A percentile compares a stretch with the other conserved stretches of the same genome.
Evolutionary conservation across 2,888 invertebrate species (phyloP).

Genomic region (Oxystoma pomonae): DNA sequence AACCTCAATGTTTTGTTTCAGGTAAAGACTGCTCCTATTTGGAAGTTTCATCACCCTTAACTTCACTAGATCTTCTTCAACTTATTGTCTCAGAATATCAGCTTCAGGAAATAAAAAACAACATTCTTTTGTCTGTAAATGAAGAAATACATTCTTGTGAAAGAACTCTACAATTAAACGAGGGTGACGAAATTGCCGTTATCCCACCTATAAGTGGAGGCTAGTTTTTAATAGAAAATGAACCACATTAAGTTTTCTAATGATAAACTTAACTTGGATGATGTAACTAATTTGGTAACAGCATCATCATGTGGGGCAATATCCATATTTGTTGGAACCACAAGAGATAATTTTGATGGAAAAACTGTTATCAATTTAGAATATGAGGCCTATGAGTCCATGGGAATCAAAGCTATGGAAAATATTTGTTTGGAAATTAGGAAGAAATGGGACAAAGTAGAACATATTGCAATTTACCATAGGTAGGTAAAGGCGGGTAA

Average conservation of each 20-base stretch:
- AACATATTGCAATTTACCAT: conserved; percentile 83
- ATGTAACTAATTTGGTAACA: conserved; percentile 61
- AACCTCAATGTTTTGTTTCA: conserved; percentile 38
- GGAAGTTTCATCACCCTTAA: conserved; percentile 51
- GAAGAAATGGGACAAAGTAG: conserved; percentile 66
- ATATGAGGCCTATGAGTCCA: conserved; percentile 90
- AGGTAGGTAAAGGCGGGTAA: conserved; percentile 58
- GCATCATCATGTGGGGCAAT: conserved; percentile 81
- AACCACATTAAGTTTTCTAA: conserved; percentile 66
- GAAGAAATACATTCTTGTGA: conserved; percentile 67
- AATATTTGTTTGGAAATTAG: conserved; percentile 72
- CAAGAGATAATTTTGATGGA: conserved; percentile 77
- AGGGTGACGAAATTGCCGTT: conserved; percentile 80
- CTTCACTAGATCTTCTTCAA: conserved; percentile 57
- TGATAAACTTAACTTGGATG: conserved; percentile 63
- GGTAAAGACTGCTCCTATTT: conserved; percentile 58
- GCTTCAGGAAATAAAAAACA: conserved; percentile 63
- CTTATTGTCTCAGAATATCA: conserved; percentile 59
- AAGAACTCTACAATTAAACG: conserved; percentile 51
- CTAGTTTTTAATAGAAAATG: no score
- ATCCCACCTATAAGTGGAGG: conserved; percentile 96
- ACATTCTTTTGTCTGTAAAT: conserved; percentile 77
- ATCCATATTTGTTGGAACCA: conserved; percentile 86
- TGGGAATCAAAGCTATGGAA: conserved; percentile 83
- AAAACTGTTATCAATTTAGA: conserved; percentile 82